Evolutionary conservation across 2,113 vertebrate species (phyloP), one percentile per base, ranked within the genome.

Genomic region (Oxyruncus cristatus): DNA sequence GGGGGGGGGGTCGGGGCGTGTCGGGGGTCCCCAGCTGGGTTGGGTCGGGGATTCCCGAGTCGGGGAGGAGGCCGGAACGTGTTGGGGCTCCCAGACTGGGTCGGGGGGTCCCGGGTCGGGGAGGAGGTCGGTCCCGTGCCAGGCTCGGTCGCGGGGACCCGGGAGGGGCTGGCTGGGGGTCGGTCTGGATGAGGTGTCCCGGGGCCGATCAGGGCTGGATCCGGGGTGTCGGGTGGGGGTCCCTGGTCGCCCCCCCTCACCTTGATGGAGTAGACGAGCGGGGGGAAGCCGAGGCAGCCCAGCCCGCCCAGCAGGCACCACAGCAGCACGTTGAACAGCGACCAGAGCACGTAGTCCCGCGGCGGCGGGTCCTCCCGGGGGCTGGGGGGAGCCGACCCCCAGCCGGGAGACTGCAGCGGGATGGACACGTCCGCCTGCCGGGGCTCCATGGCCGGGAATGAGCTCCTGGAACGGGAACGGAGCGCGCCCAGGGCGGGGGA

Each of bases 211-310:
- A 21, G 52, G 27, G 14, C 20, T 5, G 10, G 56, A 26, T 35
- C 4, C 24, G 8, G 20, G 23, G 15, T 27, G 13, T 19, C 42
- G 9, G 61, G 14, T 2, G 19, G 24, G 39, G 23, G 13, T 59
- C 44, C 37, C 33, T 33, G 14, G 23, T 33, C 9, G 21, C 53
- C 35, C 17, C 17, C 5, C 11, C 76, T 96, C 37, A 94, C 94
- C 94, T 94, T 91, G 14, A 96, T 0, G 44, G 92, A 93, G 85
- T 12, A 91, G 68, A 84, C 0, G 46, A 96, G 81, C 0, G 55
- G 24, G 2, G 80, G 17, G 77, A 96, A 95, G 73, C 88, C 90
- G 44, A 93, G 47, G 94, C 88, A 94, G 67, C 89, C 67, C 74
- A 91, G 14, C 24, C 67, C 52, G 10, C 11, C 4, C 52, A 79